phyloP scores from a whole-genome alignment of 2,113 vertebrate species.

The Colossoma macropomum region DNA sequence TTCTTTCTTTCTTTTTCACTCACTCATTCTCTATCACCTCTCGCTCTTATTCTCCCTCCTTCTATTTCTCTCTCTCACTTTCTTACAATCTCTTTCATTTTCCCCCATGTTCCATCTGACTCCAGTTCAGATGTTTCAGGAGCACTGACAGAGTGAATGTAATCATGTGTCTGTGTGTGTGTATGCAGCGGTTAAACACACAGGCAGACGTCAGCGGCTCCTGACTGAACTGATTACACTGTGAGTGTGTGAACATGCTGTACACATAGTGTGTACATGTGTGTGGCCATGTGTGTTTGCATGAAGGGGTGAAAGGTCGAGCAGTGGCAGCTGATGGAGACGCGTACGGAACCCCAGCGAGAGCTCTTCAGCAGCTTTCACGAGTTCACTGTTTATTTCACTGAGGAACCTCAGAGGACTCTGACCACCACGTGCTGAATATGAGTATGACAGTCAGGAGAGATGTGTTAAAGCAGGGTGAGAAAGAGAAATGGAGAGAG shows the following conservation, averaged over 20 bases:
- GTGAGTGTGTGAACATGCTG: slow-evolving; percentile 24
- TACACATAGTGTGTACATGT: slow-evolving; percentile 32
- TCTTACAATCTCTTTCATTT: background rate
- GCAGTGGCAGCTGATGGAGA: slow-evolving; percentile 3
- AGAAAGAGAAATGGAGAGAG: background rate
- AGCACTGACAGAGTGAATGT: background rate
- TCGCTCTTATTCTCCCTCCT: no score
- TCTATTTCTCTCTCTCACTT: background rate
- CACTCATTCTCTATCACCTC: no score
- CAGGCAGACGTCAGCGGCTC: slow-evolving; percentile 19
- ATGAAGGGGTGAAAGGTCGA: slow-evolving; percentile 23
- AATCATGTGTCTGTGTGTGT: background rate
- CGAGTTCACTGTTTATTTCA: slow-evolving; percentile 44
- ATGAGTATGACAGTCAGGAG: slow-evolving; percentile 22
- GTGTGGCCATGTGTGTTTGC: slow-evolving; percentile 29
- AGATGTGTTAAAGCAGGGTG: slow-evolving; percentile 25
- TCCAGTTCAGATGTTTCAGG: background rate
- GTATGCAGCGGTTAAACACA: background rate
- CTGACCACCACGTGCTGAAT: slow-evolving; percentile 16
- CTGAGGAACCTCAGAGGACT: slow-evolving; percentile 15
- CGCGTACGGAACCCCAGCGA: background rate
- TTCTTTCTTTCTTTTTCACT: background rate
- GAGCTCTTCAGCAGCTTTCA: slow-evolving; percentile 35
- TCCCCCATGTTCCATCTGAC: background rate
- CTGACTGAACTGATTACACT: slow-evolving; percentile 28